These are phyloP conservation scores for Cistogaster globosa DNA, from an alignment of 2,888 invertebrate genomes.

Conservation along the genomic window DNA sequence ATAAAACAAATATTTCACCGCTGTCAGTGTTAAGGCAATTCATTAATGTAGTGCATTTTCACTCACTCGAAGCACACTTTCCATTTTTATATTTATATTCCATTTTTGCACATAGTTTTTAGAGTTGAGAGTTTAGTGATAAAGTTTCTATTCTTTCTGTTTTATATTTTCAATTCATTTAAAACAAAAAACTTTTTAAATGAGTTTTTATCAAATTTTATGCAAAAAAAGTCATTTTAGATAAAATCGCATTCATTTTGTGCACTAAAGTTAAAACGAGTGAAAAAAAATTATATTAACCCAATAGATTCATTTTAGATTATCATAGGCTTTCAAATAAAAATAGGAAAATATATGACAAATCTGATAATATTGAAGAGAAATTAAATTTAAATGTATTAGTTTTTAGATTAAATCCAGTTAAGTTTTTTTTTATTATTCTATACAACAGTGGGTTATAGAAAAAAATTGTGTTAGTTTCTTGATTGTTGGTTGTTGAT, in stretches of 20 bases:
- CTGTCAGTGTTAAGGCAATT: constrained; percentile 8
- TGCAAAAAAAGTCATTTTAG: background rate
- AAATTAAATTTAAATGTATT: constrained; percentile 55
- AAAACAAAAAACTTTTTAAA: constrained; percentile 41
- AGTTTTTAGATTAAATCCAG: constrained; percentile 20
- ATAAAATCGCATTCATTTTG: constrained; percentile 48
- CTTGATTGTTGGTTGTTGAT: too few relatives aligned
- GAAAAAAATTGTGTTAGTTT: too few relatives aligned
- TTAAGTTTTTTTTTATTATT: background rate
- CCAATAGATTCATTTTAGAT: constrained; percentile 64
- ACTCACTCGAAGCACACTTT: constrained; percentile 38
- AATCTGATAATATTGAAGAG: constrained; percentile 47
- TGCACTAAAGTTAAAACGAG: constrained; percentile 2
- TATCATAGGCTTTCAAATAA: constrained; percentile 43
- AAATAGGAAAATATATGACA: constrained; percentile 12
- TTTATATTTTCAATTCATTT: constrained; percentile 33
- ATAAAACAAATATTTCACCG: too few relatives aligned
- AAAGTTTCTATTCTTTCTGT: constrained; percentile 27
- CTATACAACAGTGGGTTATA: background rate
- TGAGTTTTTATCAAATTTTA: constrained; percentile 57
- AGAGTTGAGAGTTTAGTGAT: constrained; percentile 54
- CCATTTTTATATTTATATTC: constrained; percentile 30
- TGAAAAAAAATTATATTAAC: constrained; percentile 50
- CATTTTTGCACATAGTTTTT: constrained; percentile 15
- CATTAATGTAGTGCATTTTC: constrained; percentile 39